These are phyloP conservation scores for Lamellibrachia luymesi DNA, from an alignment of 1,140 invertebrate genomes.

Conservation along the genomic window DNA sequence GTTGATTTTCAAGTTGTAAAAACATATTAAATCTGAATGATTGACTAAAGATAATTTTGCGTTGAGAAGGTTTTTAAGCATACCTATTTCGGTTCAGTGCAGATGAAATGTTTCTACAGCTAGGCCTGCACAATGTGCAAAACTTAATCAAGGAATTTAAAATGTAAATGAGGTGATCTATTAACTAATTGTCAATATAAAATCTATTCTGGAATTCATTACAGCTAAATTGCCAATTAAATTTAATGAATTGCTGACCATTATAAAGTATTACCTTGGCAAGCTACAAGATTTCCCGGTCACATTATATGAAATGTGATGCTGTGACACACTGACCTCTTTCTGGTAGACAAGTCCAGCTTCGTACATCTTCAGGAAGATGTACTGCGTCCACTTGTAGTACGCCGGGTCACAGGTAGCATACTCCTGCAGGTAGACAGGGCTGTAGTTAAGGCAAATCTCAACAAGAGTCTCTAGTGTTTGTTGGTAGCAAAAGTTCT, in stretches of 20 bases:
- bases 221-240: neutral
- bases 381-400: slow-evolving; percentile 87
- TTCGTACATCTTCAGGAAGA: slow-evolving; percentile 89
- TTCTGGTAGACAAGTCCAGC: slow-evolving; percentile 83
- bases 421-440: slow-evolving; percentile 54
- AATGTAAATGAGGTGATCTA: too few species aligned
- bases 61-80: too few species aligned
- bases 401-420: slow-evolving; percentile 62
- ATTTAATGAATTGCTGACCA: neutral
- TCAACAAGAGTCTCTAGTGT: neutral
- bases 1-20: too few species aligned
- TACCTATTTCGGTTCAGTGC: too few species aligned
- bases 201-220: too few species aligned
- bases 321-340: slow-evolving; percentile 62
- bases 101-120: too few species aligned
- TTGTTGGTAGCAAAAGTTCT: neutral
- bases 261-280: neutral
- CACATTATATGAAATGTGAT: neutral
- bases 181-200: too few species aligned
- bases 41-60: too few species aligned
- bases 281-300: neutral
- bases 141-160: too few species aligned
- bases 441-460: neutral
- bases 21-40: too few species aligned
- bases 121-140: too few species aligned